Conservation (phyloP, 2,797 vertebrate genomes). For the Crocidura indochinensis region DNA sequence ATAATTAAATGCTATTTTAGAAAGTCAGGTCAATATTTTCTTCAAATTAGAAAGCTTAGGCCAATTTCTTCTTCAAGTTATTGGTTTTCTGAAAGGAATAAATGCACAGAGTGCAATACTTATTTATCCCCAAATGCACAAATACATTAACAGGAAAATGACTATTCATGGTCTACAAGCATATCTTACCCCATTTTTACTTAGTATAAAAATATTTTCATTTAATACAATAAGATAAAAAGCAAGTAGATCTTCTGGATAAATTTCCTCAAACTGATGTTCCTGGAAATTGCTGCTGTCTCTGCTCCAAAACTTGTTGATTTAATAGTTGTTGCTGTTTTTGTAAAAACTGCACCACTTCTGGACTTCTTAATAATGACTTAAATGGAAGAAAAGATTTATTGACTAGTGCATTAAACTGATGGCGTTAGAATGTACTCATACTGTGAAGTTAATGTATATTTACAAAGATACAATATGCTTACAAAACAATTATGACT, state of each 20-base stretch:
- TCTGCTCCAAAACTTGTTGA: constrained; percentile 93
- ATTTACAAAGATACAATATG: constrained; percentile 9
- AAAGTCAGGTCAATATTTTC: constrained; percentile 65
- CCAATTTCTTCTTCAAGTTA: constrained; percentile 67
- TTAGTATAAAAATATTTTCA: constrained; percentile 61
- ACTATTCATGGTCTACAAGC: background rate
- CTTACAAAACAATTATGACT: constrained; percentile 54
- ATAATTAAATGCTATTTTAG: constrained; percentile 74
- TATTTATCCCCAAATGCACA: constrained; percentile 67
- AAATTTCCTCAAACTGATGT: constrained; percentile 84
- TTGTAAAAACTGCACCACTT: constrained; percentile 97
- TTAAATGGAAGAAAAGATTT: constrained; percentile 85
- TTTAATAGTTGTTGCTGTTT: constrained; percentile 97
- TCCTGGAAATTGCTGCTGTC: constrained; percentile 94
- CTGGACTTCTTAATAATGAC: constrained; percentile 97
- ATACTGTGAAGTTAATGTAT: background rate
- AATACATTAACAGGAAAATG: constrained; percentile 65
- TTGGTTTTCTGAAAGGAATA: constrained; percentile 73
- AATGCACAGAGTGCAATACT: constrained; percentile 80
- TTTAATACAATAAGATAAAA: constrained; percentile 64
- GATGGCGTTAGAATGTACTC: background rate
- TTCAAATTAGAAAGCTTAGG: no score
- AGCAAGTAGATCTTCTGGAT: background rate
- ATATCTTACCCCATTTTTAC: background rate
- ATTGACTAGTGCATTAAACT: constrained; percentile 40